Percentiles rank a stretch among this genome's conserved stretches.
Conservation (phyloP, 2,888 invertebrate genomes). For the Patella ulyssiponensis region DNA sequence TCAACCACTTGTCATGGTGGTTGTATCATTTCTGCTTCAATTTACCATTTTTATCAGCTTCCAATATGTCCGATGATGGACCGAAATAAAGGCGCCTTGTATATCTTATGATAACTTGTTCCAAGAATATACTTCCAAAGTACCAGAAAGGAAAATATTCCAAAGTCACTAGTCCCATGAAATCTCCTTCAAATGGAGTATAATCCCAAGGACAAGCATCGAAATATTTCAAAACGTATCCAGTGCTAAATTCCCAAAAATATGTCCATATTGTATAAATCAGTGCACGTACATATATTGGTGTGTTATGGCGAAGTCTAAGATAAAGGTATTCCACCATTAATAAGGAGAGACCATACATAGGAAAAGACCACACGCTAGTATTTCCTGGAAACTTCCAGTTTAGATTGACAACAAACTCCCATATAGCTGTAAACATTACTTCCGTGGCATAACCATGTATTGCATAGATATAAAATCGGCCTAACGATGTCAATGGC, state of each 20-base stretch:
- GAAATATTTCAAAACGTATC: constrained; percentile 72
- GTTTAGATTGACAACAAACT: constrained; percentile 72
- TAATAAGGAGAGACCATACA: constrained; percentile 73
- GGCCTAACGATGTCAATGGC: constrained; percentile 48
- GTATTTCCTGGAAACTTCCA: constrained; percentile 73
- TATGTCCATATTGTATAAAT: constrained; percentile 73
- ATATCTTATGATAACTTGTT: constrained; percentile 57
- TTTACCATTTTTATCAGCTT: too few relatives aligned
- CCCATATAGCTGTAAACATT: constrained; percentile 75
- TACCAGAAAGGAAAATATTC: constrained; percentile 75
- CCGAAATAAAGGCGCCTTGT: constrained; percentile 60
- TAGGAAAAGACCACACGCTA: constrained; percentile 74
- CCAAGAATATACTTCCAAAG: constrained; percentile 60
- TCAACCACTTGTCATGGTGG: too few relatives aligned
- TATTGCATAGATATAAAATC: constrained; percentile 70
- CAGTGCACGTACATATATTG: constrained; percentile 70
- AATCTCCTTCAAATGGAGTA: constrained; percentile 72
- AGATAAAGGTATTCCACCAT: constrained; percentile 72
- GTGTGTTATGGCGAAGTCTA: constrained; percentile 57
- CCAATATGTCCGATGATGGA: constrained; percentile 28
- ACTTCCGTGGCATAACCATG: constrained; percentile 72
- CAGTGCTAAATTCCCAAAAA: constrained; percentile 74
- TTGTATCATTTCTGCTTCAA: too few relatives aligned
- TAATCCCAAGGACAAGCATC: constrained; percentile 76
- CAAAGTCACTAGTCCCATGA: constrained; percentile 74